phyloP scores from a whole-genome alignment of 2,888 invertebrate species.

The Chrysina gloriosa region DNA sequence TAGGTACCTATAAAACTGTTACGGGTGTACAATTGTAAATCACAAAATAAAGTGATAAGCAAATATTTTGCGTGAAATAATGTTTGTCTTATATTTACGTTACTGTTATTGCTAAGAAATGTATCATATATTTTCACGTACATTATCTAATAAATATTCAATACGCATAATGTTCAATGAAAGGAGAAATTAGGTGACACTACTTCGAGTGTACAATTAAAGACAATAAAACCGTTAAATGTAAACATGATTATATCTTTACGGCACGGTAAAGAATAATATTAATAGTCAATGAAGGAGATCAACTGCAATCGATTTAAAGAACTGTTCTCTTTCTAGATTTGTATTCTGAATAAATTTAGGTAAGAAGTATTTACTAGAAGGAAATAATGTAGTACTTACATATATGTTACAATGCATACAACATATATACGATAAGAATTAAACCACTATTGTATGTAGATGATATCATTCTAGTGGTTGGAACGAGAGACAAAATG shows the following conservation, averaged over 20 bases:
- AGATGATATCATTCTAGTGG: too few relatives aligned
- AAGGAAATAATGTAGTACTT: too few relatives aligned
- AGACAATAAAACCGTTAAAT: constrained; percentile 7
- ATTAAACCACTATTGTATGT: too few relatives aligned
- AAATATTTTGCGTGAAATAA: too few relatives aligned
- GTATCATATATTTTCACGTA: background rate
- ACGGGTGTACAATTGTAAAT: too few relatives aligned
- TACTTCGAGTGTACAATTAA: background rate
- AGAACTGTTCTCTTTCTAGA: background rate
- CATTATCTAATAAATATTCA: background rate
- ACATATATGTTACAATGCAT: too few relatives aligned
- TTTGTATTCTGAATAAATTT: background rate
- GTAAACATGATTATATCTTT: background rate
- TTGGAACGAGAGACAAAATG: too few relatives aligned
- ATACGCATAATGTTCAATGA: background rate
- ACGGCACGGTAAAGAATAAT: background rate
- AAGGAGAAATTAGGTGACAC: background rate
- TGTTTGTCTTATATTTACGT: too few relatives aligned
- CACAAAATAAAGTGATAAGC: too few relatives aligned
- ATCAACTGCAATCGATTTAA: background rate
- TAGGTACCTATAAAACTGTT: too few relatives aligned
- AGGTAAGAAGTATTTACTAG: background rate
- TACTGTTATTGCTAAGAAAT: too few relatives aligned
- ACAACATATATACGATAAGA: too few relatives aligned
- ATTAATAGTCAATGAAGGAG: constrained; percentile 5